Evolutionary conservation across 2,797 vertebrate species (phyloP).

Genomic region (Meriones psammophilus): DNA sequence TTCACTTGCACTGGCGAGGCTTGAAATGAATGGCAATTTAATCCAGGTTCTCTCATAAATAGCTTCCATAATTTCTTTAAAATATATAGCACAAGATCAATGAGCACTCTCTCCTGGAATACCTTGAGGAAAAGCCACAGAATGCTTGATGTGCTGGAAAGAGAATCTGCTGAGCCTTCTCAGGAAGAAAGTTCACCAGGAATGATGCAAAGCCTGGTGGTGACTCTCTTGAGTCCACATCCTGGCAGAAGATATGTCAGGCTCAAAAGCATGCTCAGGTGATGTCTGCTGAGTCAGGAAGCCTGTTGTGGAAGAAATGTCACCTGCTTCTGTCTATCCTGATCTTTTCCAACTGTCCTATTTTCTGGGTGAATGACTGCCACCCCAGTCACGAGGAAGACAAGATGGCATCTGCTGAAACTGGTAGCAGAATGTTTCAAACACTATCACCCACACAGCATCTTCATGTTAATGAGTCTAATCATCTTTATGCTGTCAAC

Average conservation of each 20-base stretch:
- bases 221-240: neutral
- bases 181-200: slow-evolving; percentile 63
- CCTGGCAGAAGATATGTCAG: neutral
- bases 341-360: slow-evolving; percentile 63
- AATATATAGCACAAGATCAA: slow-evolving; percentile 77
- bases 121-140: slow-evolving; percentile 53
- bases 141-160: neutral
- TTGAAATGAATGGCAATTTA: slow-evolving; percentile 77
- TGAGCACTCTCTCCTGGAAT: neutral
- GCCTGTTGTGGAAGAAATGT: slow-evolving; percentile 35
- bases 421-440: slow-evolving; percentile 48
- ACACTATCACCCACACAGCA: slow-evolving; percentile 54
- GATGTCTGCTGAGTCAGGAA: slow-evolving; percentile 62
- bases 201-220: slow-evolving; percentile 64
- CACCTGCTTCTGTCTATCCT: slow-evolving; percentile 48
- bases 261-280: slow-evolving; percentile 36
- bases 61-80: slow-evolving; percentile 80
- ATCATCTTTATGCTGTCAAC: slow-evolving; percentile 44
- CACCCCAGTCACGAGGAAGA: slow-evolving; percentile 66
- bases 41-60: slow-evolving; percentile 75
- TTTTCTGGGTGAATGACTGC: slow-evolving; percentile 68
- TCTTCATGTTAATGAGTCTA: slow-evolving; percentile 70
- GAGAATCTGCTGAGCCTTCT: slow-evolving; percentile 50
- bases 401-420: slow-evolving; percentile 72
- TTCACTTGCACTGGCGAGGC: slow-evolving; percentile 80